A percentile compares a stretch with the other conserved stretches of the same genome.
Evolutionary conservation across 2,113 vertebrate genomes (phyloP).

Genomic region (Prionailurus viverrinus): DNA sequence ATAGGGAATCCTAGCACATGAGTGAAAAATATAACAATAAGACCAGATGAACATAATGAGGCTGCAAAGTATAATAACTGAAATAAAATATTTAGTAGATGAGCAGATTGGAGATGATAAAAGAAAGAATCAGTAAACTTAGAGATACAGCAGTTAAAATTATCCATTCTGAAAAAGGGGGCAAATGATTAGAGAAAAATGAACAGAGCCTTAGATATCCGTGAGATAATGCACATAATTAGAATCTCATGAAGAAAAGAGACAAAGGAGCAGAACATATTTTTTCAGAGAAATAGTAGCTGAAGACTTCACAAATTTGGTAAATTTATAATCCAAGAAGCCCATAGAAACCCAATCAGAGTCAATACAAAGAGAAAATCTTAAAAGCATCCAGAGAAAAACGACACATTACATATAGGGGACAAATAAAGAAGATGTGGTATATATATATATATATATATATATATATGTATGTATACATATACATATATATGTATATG

Average conservation of each 20-base stretch:
- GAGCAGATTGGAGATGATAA: background rate
- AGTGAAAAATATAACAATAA: background rate
- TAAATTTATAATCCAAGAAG: background rate
- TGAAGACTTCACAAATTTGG: conserved; percentile 17
- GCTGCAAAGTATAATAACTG: background rate
- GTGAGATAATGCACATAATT: background rate
- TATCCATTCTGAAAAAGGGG: background rate
- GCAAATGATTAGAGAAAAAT: background rate
- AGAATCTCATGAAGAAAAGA: background rate
- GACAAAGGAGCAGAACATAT: background rate
- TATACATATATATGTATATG: no score
- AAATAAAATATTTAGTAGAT: background rate
- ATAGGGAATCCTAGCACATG: background rate
- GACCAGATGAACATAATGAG: background rate
- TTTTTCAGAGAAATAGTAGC: background rate
- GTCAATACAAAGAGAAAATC: background rate
- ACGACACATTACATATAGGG: background rate
- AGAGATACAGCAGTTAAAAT: background rate
- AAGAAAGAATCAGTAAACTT: background rate
- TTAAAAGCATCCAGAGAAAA: conserved; percentile 10
- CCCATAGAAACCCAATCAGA: background rate
- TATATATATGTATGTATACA: fast-evolving
- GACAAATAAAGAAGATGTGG: background rate
- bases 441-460: fast-evolving
- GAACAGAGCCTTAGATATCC: background rate